These are phyloP conservation scores for Cyclura pinguis DNA, from an alignment of 2,797 vertebrate genomes.

Conservation along the genomic window DNA sequence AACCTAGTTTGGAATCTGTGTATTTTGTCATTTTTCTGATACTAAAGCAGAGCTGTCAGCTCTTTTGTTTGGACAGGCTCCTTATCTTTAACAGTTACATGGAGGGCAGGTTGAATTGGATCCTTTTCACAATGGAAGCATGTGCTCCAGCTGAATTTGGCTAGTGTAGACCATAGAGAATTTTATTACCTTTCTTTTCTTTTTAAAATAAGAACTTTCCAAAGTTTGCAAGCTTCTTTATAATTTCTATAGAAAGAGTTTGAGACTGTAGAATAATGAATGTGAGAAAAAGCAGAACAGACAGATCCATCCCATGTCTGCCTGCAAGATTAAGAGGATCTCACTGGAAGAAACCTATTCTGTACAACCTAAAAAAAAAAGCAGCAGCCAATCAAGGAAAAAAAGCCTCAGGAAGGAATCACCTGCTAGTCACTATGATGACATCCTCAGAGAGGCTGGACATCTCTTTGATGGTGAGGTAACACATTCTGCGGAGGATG, in stretches of 20 bases:
- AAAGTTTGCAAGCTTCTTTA: background rate
- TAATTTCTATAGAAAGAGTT: background rate
- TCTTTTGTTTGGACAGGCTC: too few species aligned
- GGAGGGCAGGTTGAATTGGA: too few species aligned
- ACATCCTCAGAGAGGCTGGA: conserved; percentile 84
- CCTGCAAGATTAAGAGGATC: background rate
- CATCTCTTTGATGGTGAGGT: conserved; percentile 88
- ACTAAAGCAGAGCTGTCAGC: too few species aligned
- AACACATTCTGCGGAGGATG: conserved; percentile 85
- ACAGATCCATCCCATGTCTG: background rate
- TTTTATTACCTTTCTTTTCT: background rate
- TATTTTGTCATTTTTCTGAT: too few species aligned
- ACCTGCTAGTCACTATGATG: conserved; percentile 87
- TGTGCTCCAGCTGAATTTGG: background rate
- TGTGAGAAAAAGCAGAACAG: background rate
- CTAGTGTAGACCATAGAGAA: background rate
- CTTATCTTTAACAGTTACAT: too few species aligned
- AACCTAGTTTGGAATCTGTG: too few species aligned
- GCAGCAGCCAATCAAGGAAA: background rate
- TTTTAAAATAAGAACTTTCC: background rate
- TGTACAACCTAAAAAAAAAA: conserved; percentile 1
- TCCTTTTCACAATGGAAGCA: background rate
- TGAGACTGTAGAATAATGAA: background rate
- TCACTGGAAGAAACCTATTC: background rate
- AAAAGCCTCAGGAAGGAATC: conserved; percentile 28